A percentile compares a stretch with the other conserved stretches of the same genome.
Evolutionary conservation across 2,888 invertebrate genomes (phyloP).

Genomic region (Dryadula phaetusa): DNA sequence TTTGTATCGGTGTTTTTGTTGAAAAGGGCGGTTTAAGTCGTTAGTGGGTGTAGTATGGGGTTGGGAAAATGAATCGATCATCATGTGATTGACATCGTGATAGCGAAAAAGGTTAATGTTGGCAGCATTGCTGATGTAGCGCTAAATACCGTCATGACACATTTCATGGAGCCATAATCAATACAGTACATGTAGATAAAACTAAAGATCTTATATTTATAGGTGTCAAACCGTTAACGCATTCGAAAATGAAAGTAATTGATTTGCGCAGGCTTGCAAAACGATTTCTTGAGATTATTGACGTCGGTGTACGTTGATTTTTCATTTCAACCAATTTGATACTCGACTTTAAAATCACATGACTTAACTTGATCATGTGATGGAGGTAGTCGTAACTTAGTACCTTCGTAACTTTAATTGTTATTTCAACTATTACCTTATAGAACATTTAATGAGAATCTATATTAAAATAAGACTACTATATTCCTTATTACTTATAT

Average conservation of each 20-base stretch:
- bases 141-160: slow-evolving; percentile 42
- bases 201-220: background rate
- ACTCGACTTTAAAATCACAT: slow-evolving; percentile 59
- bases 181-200: background rate
- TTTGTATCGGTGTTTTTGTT: slow-evolving; percentile 47
- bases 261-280: slow-evolving; percentile 18
- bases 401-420: slow-evolving; percentile 24
- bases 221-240: slow-evolving; percentile 1
- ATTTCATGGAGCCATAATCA: slow-evolving; percentile 32
- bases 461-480: background rate
- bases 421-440: background rate
- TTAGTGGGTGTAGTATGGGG: slow-evolving; percentile 52
- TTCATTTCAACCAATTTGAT: slow-evolving; percentile 24
- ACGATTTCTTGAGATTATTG: slow-evolving; percentile 1
- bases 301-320: slow-evolving; percentile 1
- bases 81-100: slow-evolving; percentile 66
- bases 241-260: slow-evolving; percentile 9
- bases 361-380: slow-evolving; percentile 70
- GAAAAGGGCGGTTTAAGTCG: slow-evolving; percentile 41
- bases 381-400: slow-evolving; percentile 52
- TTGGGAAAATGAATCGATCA: slow-evolving; percentile 50
- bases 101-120: slow-evolving; percentile 52
- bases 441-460: background rate
- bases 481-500: background rate
- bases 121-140: slow-evolving; percentile 56